Evolutionary conservation across 2,888 invertebrate genomes (phyloP), one percentile per base, ranked within the genome.

Genomic region (Phasia obesa): DNA sequence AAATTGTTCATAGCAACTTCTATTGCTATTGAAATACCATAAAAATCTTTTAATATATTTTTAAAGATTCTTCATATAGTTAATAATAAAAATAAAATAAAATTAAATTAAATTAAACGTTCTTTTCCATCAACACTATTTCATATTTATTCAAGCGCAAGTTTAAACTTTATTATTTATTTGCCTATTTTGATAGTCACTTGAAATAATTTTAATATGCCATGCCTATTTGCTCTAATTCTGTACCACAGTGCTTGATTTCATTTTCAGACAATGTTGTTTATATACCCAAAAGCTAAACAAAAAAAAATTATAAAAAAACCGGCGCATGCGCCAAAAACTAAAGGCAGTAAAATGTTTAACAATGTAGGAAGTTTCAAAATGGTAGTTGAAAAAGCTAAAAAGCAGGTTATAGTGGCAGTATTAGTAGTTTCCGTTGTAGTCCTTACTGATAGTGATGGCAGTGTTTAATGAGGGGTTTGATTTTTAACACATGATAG

Each of bases 401-500:
- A 25, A 60, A 53, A 23, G 62, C 42, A n/a, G n/a, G n/a, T n/a
- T n/a, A n/a, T n/a, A n/a, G n/a, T n/a, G n/a, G n/a, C n/a, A n/a
- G n/a, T n/a, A n/a, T n/a, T n/a, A n/a, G n/a, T n/a, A 51, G 49
- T 59, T 5, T n/a, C 35, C 27, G 49, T 49, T 38, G 49, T 38
- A 65, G 49, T 75, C 25, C 35, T n/a, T 38, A 23, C 67, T 67
- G 59, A 59, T 78, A 53, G 71, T 42, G 65, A 65, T 78, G 71
- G 64, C 78, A 71, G 70, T 55, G 38, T 53, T 70, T 83, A 83
- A 78, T 83, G 82, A 83, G 71, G 78, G 78, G 78, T 78, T 83
- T 70, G 74, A 78, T 75, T 75, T 78, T 83, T 79, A 83, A 71
- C 82, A 83, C 82, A 78, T 83, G 78, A 75, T 67, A 67, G 71